Evolutionary conservation across 1,140 invertebrate species (phyloP), one percentile per base, ranked within the genome.

Genomic region (Gerris buenoi): DNA sequence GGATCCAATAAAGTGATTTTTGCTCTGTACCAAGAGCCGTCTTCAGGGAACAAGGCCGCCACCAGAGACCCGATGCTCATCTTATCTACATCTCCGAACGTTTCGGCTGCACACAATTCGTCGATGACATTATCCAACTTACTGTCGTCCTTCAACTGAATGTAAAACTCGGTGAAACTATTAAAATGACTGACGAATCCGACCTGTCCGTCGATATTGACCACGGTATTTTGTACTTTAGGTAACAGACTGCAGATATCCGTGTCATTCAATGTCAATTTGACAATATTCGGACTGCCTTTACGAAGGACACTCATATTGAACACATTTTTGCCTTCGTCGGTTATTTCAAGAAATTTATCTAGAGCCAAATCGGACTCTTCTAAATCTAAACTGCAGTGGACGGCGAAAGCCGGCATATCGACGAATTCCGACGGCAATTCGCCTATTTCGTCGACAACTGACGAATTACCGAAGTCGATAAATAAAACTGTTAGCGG

Each of bases 381-480:
- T 2, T 27, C 27, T 15, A n/a, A 26, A 1, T 56, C 62, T 18
- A 69, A 33, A 23, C 22, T 26, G 27, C 65, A 64, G 15, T 61
- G 23, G 5, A 58, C 10, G 27, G 61, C 65, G 1, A 69, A 29
- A 0, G 33, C 56, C 1, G 46, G 57, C 18, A 62, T 29, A 28
- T 26, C 10, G 1, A 25, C 18, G 18, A 64, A 18, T 10, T 66
- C 60, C 29, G 66, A 27, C n/a, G 70, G 68, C 2, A 71, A 22
- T 56, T 58, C 26, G 22, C 57, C n/a, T 13, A 71, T 64, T 22
- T 80, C 75, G 0, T 68, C 74, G 1, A 65, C 64, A 27, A 22
- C 26, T 0, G 75, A 75, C 0, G 71, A 71, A 73, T 85, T 85
- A 23, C 84, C 84, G 71, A 84, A 85, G 71, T 85, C 84, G 1